These are phyloP conservation scores for Heterodera carotae DNA, from an alignment of 1,140 invertebrate genomes.

Conservation along the genomic window DNA sequence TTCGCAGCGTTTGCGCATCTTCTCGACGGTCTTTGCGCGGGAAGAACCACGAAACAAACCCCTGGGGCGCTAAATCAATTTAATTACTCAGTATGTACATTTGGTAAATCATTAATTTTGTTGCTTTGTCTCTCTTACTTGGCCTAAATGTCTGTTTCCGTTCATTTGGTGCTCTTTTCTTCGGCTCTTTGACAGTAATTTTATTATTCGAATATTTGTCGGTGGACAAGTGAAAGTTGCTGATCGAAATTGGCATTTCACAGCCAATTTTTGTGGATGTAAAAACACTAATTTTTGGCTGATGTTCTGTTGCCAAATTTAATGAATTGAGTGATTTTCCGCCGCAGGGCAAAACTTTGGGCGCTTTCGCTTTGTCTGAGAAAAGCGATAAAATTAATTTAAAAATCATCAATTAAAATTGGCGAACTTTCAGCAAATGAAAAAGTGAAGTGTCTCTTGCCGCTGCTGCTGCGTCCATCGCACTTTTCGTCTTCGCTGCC, in stretches of 20 bases:
- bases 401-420: no score
- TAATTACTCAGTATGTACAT: no score
- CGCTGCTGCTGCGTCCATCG: not conserved
- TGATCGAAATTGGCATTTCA: slow-evolving; percentile 4
- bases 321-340: slow-evolving; percentile 1
- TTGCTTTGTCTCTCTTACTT: not conserved
- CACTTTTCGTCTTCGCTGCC: slow-evolving; percentile 8
- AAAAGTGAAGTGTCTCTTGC: slow-evolving; percentile 1
- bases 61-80: slow-evolving; percentile 39
- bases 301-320: not conserved
- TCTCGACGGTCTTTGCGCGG: slow-evolving; percentile 50
- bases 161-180: slow-evolving; percentile 9
- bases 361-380: slow-evolving; percentile 16
- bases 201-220: slow-evolving; percentile 17
- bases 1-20: slow-evolving; percentile 47
- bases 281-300: slow-evolving; percentile 4
- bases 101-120: not conserved
- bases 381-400: no score
- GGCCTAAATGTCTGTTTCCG: slow-evolving; percentile 24
- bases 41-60: slow-evolving; percentile 55
- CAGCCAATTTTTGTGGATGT: not conserved
- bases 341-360: not conserved
- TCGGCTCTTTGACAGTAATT: not conserved
- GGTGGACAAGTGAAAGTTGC: slow-evolving; percentile 12
- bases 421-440: not conserved